Percentiles rank a stretch among this genome's conserved stretches.
Evolutionary conservation across 2,888 invertebrate species (phyloP).

Genomic region (Norana najaformis): DNA sequence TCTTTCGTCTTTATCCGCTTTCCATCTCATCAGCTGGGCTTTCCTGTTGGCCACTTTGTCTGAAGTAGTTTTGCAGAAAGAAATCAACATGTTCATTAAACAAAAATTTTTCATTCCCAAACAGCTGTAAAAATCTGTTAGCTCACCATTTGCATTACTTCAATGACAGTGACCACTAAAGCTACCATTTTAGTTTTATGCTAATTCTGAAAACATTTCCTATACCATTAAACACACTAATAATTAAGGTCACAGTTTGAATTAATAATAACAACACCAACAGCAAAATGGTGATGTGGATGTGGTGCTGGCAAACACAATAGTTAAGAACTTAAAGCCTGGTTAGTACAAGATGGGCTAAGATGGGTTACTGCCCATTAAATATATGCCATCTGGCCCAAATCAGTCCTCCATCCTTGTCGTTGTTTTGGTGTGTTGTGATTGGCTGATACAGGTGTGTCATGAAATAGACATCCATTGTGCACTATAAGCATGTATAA

Average conservation of each 20-base stretch:
- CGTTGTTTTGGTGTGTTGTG: no score
- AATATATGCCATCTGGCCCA: background rate
- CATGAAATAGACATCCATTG: no score
- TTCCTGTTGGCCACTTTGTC: constrained; percentile 10
- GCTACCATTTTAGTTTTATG: background rate
- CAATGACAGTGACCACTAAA: background rate
- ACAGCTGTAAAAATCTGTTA: background rate
- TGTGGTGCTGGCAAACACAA: no score
- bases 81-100: constrained; percentile 9
- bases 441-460: no score
- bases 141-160: background rate
- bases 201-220: background rate
- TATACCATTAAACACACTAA: background rate
- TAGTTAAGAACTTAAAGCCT: no score
- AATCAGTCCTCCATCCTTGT: background rate
- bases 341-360: no score
- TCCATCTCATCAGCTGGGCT: constrained; percentile 1
- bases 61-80: background rate
- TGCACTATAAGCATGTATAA: no score
- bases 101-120: background rate
- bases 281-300: no score
- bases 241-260: background rate
- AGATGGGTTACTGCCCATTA: no score
- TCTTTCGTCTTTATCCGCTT: background rate
- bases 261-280: background rate